These are phyloP conservation scores for Emydoidea blandingii DNA, from an alignment of 2,797 vertebrate genomes.

Conservation along the genomic window DNA sequence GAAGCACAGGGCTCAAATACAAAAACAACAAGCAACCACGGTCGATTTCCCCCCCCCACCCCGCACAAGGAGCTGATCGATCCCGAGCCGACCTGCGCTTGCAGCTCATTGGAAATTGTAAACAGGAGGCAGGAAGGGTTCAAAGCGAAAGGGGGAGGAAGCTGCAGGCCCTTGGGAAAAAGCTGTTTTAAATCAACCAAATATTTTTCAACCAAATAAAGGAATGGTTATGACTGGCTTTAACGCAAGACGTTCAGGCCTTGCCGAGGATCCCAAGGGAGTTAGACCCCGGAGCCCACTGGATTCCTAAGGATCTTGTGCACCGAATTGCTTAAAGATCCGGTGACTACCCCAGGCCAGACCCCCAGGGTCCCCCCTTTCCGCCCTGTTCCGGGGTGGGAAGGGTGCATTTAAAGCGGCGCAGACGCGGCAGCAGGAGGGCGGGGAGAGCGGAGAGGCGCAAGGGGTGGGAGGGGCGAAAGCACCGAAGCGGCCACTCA, in stretches of 20 bases:
- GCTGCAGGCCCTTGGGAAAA: background rate
- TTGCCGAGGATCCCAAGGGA: background rate
- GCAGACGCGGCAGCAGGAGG: background rate
- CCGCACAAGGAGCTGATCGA: rapidly evolving
- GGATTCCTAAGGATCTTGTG: background rate
- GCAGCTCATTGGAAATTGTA: background rate
- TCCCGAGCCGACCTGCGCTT: rapidly evolving
- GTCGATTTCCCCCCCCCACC: rapidly evolving
- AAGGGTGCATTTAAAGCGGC: too few relatives aligned
- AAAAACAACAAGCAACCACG: rapidly evolving
- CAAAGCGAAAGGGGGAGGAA: rapidly evolving
- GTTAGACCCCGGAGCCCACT: background rate
- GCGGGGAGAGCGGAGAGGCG: too few relatives aligned
- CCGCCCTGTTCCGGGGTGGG: too few relatives aligned
- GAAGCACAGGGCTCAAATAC: background rate
- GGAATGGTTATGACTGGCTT: background rate
- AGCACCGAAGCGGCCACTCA: conserved; percentile 81
- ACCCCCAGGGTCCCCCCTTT: too few relatives aligned
- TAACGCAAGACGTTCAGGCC: background rate
- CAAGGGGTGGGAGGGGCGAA: too few relatives aligned
- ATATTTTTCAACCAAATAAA: background rate
- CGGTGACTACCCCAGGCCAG: too few relatives aligned
- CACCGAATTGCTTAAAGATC: background rate
- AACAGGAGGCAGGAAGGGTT: background rate
- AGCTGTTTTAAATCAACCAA: background rate